Conservation (phyloP, 2,888 invertebrate genomes). For the Mythimna pallens region DNA sequence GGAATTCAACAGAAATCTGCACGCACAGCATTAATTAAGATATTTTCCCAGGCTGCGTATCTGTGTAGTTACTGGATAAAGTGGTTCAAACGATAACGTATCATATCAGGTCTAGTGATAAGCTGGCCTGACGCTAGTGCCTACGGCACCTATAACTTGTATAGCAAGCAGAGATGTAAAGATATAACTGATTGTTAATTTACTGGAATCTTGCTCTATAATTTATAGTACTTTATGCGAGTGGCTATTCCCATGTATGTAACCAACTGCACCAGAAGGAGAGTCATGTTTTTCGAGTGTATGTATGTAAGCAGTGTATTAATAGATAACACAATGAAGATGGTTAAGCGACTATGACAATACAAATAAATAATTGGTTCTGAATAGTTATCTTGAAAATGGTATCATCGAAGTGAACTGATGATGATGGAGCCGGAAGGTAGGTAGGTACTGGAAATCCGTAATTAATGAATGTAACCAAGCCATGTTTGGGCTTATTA, state of each 20-base stretch:
- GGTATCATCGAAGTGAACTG: too few species aligned
- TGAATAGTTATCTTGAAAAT: too few species aligned
- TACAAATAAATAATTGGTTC: too few species aligned
- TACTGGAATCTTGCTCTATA: not conserved
- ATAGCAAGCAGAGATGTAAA: not conserved
- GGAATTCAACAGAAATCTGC: constrained; percentile 9
- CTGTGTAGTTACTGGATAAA: constrained; percentile 25
- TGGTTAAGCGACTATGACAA: too few species aligned
- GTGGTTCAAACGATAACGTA: constrained; percentile 37
- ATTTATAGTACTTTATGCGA: not conserved
- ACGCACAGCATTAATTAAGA: constrained; percentile 41
- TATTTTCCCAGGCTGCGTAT: constrained; percentile 33
- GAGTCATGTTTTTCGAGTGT: too few species aligned
- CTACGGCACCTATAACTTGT: constrained; percentile 1
- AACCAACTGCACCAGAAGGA: too few species aligned
- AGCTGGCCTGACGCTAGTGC: constrained; percentile 1
- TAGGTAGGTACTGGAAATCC: too few species aligned
- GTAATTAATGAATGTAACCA: too few species aligned
- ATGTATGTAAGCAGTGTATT: too few species aligned
- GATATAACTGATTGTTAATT: constrained; percentile 31
- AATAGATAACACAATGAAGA: too few species aligned
- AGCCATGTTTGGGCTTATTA: too few species aligned
- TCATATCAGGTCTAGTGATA: constrained; percentile 54
- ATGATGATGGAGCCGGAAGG: too few species aligned
- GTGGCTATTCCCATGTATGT: not conserved